A percentile compares a stretch with the other conserved stretches of the same genome.
Conservation (phyloP, 2,888 invertebrate species). For the Trachelus tabidus region DNA sequence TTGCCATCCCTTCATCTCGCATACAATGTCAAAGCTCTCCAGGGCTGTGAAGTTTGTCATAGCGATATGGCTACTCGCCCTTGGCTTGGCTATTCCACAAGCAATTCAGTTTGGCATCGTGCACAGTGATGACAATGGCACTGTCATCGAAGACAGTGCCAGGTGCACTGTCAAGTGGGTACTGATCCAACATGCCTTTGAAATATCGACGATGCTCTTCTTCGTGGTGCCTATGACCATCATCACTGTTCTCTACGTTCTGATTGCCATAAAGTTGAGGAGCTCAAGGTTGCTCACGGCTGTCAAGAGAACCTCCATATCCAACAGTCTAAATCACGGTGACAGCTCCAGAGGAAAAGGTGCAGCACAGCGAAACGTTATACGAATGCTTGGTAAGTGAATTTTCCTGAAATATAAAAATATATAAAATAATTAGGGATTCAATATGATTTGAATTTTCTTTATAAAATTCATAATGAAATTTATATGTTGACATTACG, state of each 20-base stretch:
- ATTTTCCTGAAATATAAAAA: too few species aligned
- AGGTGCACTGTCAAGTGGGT: slow-evolving; percentile 73
- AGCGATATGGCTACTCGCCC: slow-evolving; percentile 82
- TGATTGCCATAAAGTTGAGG: slow-evolving; percentile 79
- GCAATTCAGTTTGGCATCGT: slow-evolving; percentile 84
- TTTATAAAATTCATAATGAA: too few species aligned
- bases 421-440: too few species aligned
- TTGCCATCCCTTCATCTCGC: slow-evolving; percentile 78
- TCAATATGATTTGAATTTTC: too few species aligned
- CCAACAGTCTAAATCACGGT: slow-evolving; percentile 70
- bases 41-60: slow-evolving; percentile 81
- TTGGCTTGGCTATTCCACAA: slow-evolving; percentile 81
- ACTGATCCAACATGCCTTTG: slow-evolving; percentile 78
- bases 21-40: slow-evolving; percentile 85
- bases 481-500: too few species aligned
- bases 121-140: slow-evolving; percentile 63
- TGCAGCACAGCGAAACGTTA: slow-evolving; percentile 73
- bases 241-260: slow-evolving; percentile 83
- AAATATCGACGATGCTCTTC: slow-evolving; percentile 84
- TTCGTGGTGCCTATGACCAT: slow-evolving; percentile 90
- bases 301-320: slow-evolving; percentile 69
- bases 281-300: slow-evolving; percentile 68
- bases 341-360: slow-evolving; percentile 59
- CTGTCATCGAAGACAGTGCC: slow-evolving; percentile 66
- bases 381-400: slow-evolving; percentile 83